phyloP scores from a whole-genome alignment of 2,888 invertebrate species.

The Pseudoips prasinana region DNA sequence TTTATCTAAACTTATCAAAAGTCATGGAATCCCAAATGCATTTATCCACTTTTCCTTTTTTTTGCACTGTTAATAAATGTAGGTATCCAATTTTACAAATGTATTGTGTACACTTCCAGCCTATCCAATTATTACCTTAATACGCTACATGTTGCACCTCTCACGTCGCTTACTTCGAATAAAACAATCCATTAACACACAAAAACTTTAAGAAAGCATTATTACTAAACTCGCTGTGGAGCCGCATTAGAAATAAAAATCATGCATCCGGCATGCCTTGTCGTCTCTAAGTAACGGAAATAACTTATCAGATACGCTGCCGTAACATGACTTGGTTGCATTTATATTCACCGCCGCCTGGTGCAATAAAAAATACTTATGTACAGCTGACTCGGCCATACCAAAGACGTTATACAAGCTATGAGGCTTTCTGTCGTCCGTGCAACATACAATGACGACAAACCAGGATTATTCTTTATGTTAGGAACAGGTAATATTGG shows the following conservation, averaged over 20 bases:
- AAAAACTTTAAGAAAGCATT: neutral
- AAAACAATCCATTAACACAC: no score
- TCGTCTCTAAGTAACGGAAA: conserved; percentile 65
- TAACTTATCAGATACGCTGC: conserved; percentile 68
- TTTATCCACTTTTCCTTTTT: no score
- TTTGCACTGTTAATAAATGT: no score
- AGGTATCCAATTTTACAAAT: no score
- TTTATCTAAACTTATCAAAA: no score
- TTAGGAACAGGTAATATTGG: conserved; percentile 69
- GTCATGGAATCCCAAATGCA: no score
- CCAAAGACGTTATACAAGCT: conserved; percentile 55
- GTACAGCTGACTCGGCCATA: conserved; percentile 47
- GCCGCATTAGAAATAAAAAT: conserved; percentile 30
- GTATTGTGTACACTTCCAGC: no score
- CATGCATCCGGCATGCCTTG: conserved; percentile 40
- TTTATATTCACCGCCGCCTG: conserved; percentile 39
- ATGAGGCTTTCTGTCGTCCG: conserved; percentile 62
- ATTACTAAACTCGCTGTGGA: conserved; percentile 17
- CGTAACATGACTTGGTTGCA: conserved; percentile 25
- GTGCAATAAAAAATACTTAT: conserved; percentile 41
- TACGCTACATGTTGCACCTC: no score
- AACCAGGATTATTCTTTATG: conserved; percentile 71
- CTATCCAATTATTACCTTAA: no score
- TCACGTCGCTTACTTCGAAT: no score
- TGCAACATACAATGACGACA: conserved; percentile 62